Evolutionary conservation across 2,797 vertebrate species (phyloP).

Genomic region (Spondyliosoma cantharus): DNA sequence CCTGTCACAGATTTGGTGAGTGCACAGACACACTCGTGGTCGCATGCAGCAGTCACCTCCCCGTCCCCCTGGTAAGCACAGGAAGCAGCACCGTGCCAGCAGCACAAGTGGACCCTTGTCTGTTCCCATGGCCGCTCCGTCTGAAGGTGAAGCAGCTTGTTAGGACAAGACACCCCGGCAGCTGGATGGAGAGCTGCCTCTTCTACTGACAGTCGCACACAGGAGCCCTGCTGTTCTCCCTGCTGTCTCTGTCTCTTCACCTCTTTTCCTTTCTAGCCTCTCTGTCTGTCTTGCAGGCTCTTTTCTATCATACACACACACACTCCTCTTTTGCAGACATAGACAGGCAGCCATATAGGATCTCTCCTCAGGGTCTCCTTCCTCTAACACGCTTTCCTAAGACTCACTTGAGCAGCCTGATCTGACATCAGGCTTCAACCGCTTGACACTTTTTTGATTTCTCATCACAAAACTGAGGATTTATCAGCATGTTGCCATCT

Average conservation of each 20-base stretch:
- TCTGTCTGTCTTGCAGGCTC: constrained; percentile 24
- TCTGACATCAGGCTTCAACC: constrained; percentile 35
- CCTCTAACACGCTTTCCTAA: constrained; percentile 7
- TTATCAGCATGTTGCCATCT: constrained; percentile 40
- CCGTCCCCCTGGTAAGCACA: constrained; percentile 38
- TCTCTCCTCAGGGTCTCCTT: constrained; percentile 21
- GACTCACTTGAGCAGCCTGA: constrained; percentile 29
- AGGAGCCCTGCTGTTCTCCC: constrained; percentile 39
- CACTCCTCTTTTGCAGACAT: constrained; percentile 22
- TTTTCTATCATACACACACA: background rate
- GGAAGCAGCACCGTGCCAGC: constrained; percentile 55
- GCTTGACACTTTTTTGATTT: constrained; percentile 11
- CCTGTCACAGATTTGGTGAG: constrained; percentile 69
- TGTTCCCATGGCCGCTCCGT: constrained; percentile 45
- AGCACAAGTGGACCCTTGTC: constrained; percentile 53
- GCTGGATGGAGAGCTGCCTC: constrained; percentile 50
- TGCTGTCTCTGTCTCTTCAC: constrained; percentile 22
- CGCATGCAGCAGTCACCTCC: constrained; percentile 42
- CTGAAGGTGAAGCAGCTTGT: constrained; percentile 66
- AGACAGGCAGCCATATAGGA: background rate
- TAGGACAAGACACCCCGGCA: constrained; percentile 39
- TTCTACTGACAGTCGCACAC: constrained; percentile 40
- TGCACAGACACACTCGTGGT: constrained; percentile 40
- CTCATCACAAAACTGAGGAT: constrained; percentile 13
- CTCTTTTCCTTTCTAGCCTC: background rate